Conservation (phyloP, 2,113 vertebrate genomes). For the Ctenodactylus gundi region DNA sequence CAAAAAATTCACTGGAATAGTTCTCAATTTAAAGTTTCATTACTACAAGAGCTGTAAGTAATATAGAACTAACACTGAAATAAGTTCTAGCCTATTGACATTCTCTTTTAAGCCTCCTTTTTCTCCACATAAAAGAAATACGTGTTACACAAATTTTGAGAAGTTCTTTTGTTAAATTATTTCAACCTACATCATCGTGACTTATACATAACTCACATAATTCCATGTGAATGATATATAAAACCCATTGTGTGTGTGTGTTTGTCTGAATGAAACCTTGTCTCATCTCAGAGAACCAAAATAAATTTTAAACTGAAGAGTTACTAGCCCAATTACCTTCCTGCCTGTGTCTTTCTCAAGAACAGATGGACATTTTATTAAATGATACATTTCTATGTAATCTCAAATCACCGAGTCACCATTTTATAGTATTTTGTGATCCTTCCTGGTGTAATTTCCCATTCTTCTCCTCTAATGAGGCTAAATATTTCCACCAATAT, state of each 20-base stretch:
- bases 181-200: not conserved
- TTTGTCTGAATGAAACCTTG: not conserved
- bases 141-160: not conserved
- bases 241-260: not conserved
- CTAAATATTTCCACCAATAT: not conserved
- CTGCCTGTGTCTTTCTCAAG: not conserved
- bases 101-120: not conserved
- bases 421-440: not conserved
- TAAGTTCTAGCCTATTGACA: not conserved
- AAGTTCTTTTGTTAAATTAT: not conserved
- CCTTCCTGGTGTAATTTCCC: not conserved
- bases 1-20: not conserved
- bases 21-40: not conserved
- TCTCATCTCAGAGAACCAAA: not conserved
- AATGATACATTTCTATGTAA: not conserved
- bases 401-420: not conserved
- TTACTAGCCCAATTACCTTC: not conserved
- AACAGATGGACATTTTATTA: not conserved
- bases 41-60: not conserved
- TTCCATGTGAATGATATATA: not conserved
- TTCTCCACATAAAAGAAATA: not conserved
- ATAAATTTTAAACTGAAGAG: not conserved
- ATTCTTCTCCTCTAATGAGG: not conserved
- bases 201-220: not conserved
- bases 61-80: not conserved